Conservation (phyloP, 2,797 vertebrate genomes). For the Alosa sapidissima region DNA sequence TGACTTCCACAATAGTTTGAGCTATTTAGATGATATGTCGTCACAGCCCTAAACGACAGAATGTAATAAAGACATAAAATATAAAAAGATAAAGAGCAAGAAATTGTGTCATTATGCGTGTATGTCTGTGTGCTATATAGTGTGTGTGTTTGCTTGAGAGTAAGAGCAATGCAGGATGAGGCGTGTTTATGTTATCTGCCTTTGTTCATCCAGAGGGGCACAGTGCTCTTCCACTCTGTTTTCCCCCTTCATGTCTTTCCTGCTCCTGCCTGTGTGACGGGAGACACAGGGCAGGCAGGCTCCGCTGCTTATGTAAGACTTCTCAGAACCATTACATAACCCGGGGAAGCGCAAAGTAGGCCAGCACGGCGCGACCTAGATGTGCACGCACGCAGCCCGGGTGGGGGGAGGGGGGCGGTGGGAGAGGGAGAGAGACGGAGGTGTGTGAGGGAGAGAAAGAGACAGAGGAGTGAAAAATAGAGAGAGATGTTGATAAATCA, state of each 20-base stretch:
- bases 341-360: conserved; percentile 64
- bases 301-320: conserved; percentile 64
- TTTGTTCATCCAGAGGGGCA: conserved; percentile 15
- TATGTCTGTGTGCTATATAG: neutral
- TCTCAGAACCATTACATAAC: conserved; percentile 69
- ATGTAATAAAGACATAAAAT: neutral
- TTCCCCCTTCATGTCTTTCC: conserved; percentile 32
- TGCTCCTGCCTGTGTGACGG: conserved; percentile 15
- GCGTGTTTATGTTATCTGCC: neutral
- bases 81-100: neutral
- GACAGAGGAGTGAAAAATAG: neutral
- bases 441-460: neutral
- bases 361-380: conserved; percentile 49
- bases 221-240: neutral
- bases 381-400: neutral
- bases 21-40: too few species aligned
- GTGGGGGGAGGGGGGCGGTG: neutral
- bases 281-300: conserved; percentile 26
- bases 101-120: neutral
- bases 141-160: neutral
- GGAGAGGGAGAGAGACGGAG: neutral
- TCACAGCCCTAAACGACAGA: too few species aligned
- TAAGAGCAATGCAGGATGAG: neutral
- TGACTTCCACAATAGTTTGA: too few species aligned
- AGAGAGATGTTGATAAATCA: neutral